Base-by-base conservation (phyloP, 2,797 vertebrate species). In the Aplochiton taeniatus region DNA sequence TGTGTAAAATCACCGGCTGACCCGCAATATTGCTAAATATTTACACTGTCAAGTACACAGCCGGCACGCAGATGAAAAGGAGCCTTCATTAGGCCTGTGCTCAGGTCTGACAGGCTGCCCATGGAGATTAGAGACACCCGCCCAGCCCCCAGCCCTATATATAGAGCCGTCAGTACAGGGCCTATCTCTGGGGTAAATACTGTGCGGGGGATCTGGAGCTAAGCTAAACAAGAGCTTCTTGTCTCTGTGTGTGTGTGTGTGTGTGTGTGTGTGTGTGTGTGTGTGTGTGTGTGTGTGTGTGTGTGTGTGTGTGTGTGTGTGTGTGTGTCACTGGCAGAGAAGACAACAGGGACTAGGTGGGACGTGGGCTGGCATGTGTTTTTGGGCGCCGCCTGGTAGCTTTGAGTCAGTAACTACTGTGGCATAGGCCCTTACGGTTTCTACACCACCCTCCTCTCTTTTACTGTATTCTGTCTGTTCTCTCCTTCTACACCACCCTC, bases 11-110 rank as follows among this genome's bases (percentile, higher is more conserved):
- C 95, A 97, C 94, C 90, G 95, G 95, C 94, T 93, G 96, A 96
- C 94, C 96, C 93, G 47, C 91, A 88, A 95, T 95, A 95, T 95
- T 94, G 94, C 95, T 97, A 97, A 98, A 98, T 98, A 97, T 97
- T 97, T 97, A 97, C 95, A 95, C 95, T 97, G 96, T 96, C 96
- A 96, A 93, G 95, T 95, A 94, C 95, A 96, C 95, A 96, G 93
- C 94, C 94, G 94, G 94, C 94, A 93, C 93, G 90, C 94, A 96
- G 95, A 96, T 97, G 95, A 96, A 96, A 97, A 95, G 95, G 95
- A 93, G 93, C 94, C 94, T 96, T 96, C 95, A 96, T 97, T 96
- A 97, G 94, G 94, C 95, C 94, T 6, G 6, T 95, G 93, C 95
- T 96, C 94, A 91, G 91, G 95, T 94, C 94, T 97, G 96, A 97